Base-by-base conservation (phyloP, 1,140 invertebrate species). In the Drosophila grimshawi region DNA sequence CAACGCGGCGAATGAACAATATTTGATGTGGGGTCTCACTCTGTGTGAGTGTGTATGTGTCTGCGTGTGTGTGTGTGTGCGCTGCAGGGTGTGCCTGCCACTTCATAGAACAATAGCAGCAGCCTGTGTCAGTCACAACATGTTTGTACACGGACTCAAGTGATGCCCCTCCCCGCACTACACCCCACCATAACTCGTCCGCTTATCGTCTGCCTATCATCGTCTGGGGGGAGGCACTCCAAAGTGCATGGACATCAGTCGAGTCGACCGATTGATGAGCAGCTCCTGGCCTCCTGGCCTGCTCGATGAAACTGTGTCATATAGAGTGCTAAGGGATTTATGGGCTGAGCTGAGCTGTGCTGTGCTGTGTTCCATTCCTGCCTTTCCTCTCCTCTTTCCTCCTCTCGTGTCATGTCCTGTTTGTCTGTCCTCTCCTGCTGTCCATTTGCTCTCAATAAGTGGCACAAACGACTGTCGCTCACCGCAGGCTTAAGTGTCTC, bases 281-380 rank as follows among this genome's bases (percentile, higher is more conserved):
- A 51, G 11, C 62, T 39, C 61, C 45, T 72, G 49, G 8, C 11
- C 32, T 52, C 39, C 57, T 33, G 30, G n/a, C 29, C 10, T n/a
- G 3, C 39, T n/a, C 10, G 19, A 5, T 43, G 62, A 75, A 90
- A 90, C 68, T 90, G 69, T 90, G 86, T 90, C 86, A 90, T 80
- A 90, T 90, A 81, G 81, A 90, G 88, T 90, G 80, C 75, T 90
- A 86, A 83, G 86, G 86, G 86, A 90, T 90, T 90, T 90, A 90
- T 90, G 81, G 69, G 64, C 39, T 1, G 19, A 19, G 19, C 19
- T 19, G 19, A 19, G 19, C 19, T 19, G 0, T 19, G 19, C 19
- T 19, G 19, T 19, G 19, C 19, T 19, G 1, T 1, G 19, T 19
- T 19, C 19, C 19, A 19, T 19, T 19, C 19, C 77, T 77, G 72